A percentile compares a stretch with the other conserved stretches of the same genome.
Evolutionary conservation across 2,888 invertebrate species (phyloP).

Genomic region (Megamerina dolium): DNA sequence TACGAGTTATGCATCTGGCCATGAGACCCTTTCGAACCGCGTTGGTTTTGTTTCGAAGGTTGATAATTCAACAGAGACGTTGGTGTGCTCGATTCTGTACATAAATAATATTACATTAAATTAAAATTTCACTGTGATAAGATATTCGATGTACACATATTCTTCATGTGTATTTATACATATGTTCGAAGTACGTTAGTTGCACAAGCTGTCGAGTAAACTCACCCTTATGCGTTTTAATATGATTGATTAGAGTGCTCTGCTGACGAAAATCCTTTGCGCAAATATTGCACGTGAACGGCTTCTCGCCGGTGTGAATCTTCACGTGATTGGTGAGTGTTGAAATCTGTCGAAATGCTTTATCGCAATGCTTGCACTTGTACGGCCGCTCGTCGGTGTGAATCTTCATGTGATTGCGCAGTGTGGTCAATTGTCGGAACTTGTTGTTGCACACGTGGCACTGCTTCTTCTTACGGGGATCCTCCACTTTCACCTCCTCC

Average conservation of each 20-base stretch:
- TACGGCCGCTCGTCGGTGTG: constrained; percentile 43
- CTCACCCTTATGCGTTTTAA: constrained; percentile 45
- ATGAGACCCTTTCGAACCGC: constrained; percentile 27
- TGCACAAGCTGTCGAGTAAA: constrained; percentile 3
- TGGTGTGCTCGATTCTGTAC: constrained; percentile 37
- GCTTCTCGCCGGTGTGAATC: constrained; percentile 42
- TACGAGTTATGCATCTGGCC: constrained; percentile 35
- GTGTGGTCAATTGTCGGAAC: constrained; percentile 41
- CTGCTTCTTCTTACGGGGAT: constrained; percentile 43
- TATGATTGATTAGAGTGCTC: constrained; percentile 43
- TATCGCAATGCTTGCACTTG: constrained; percentile 43
- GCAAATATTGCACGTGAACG: constrained; percentile 43
- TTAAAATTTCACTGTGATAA: constrained; percentile 7
- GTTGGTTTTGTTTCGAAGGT: constrained; percentile 28
- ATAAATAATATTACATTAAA: constrained; percentile 10
- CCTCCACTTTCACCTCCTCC: constrained; percentile 36
- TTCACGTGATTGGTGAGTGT: constrained; percentile 42
- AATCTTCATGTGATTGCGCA: constrained; percentile 44
- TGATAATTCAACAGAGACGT: constrained; percentile 40
- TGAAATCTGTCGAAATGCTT: constrained; percentile 43
- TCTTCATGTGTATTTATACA: neutral
- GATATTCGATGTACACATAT: neutral
- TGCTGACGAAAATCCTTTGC: constrained; percentile 44
- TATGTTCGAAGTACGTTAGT: neutral
- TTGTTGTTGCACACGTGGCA: constrained; percentile 46